Base-by-base conservation (phyloP, 2,113 vertebrate species). In the Jaculus jaculus region DNA sequence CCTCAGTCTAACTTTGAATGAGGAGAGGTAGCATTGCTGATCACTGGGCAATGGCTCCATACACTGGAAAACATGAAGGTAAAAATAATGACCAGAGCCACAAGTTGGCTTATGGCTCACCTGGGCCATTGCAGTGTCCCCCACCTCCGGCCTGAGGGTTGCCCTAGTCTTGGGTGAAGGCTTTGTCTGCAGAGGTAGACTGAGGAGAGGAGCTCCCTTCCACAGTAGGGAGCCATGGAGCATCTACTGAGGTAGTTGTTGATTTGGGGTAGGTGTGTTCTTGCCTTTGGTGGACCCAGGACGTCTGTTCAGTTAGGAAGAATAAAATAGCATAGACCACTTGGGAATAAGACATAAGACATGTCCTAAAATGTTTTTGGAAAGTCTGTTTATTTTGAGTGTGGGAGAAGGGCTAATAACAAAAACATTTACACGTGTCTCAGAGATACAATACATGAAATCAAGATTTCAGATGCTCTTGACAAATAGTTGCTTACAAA, bases 401-500 rank as follows among this genome's bases (percentile, higher is more conserved):
- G 5, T 88, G n/a, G 18, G 7, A 5, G 18, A 88, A 21, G 23
- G 74, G n/a, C 72, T 82, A 87, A 89, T 80, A 93, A 69, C 87
- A 4, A 42, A 71, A 82, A 42, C 90, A 66, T 79, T 61, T 91
- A 34, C 6, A 32, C 47, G 42, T 88, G 28, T 61, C 79, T 34
- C 66, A 69, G 37, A 84, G 12, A 51, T 42, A 87, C 18, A 61
- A 66, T 61, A 61, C 72, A 24, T 13, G 80, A 91, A 93, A 66
- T 81, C 81, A 63, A 87, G 69, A 95, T 71, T 69, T 4, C 39
- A 78, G 20, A 79, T 81, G 4, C 30, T 63, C 61, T 88, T 74
- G 89, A 96, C 61, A 94, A 90, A 91, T 84, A 51, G 39, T 74
- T 93, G 73, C 71, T 77, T 90, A 37, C 87, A 81, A 87, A 81